Conservation (phyloP, 2,113 vertebrate genomes). For the Salminus brasiliensis region DNA sequence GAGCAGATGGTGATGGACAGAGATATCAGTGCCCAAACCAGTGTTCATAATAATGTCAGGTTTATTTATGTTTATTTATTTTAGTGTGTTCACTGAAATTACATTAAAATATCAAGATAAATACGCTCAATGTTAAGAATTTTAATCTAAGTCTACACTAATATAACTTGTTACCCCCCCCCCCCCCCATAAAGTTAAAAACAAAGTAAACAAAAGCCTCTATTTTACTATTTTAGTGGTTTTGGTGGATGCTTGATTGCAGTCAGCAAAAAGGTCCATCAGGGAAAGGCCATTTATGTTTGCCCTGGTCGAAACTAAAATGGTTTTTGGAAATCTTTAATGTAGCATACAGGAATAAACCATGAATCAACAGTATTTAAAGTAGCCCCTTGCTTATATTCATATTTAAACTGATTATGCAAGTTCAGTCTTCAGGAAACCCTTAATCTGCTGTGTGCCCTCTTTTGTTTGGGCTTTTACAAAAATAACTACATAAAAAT, state of each 20-base stretch:
- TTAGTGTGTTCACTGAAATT: not conserved
- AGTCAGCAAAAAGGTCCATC: too few species aligned
- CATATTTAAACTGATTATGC: not conserved
- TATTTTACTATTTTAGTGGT: not conserved
- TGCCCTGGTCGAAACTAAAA: too few species aligned
- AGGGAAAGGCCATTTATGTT: not conserved
- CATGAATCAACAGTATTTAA: not conserved
- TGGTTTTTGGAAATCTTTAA: too few species aligned
- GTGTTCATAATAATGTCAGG: not conserved
- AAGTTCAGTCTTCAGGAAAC: not conserved
- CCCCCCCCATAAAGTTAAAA: too few species aligned
- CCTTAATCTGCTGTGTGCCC: too few species aligned
- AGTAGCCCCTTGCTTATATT: not conserved
- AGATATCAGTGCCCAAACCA: not conserved
- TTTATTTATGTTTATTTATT: not conserved
- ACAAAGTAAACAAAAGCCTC: too few species aligned
- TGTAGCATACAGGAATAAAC: not conserved
- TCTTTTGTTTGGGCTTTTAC: too few species aligned
- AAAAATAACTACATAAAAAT: not conserved
- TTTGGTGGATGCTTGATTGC: not conserved
- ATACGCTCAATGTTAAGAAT: not conserved
- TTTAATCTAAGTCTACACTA: not conserved
- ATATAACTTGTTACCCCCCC: too few species aligned
- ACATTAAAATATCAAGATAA: not conserved
- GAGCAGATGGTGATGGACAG: conserved; percentile 15